A percentile compares a stretch with the other conserved stretches of the same genome.
phyloP scores from a whole-genome alignment of 2,113 vertebrate genomes.

The Cynoglossus semilaevis region DNA sequence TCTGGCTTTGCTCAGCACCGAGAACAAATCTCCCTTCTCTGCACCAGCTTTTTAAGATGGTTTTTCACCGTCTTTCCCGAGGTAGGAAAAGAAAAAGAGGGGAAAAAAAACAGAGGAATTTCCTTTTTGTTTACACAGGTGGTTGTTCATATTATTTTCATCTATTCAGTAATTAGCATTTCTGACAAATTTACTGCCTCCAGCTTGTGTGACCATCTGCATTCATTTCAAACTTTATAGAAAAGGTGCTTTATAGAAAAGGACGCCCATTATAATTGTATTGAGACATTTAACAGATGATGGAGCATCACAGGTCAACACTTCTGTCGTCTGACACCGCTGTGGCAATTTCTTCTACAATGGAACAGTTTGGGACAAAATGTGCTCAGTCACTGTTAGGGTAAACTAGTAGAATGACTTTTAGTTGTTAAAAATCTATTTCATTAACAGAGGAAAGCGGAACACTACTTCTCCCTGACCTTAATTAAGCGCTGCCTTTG shows the following conservation, averaged over 20 bases:
- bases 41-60: neutral
- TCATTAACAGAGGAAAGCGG: too few species aligned
- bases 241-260: neutral
- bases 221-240: neutral
- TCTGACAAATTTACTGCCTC: slow-evolving; percentile 9
- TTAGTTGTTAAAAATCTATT: too few species aligned
- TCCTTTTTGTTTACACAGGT: slow-evolving; percentile 27
- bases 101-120: slow-evolving; percentile 17
- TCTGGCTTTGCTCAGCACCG: slow-evolving; percentile 5
- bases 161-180: slow-evolving; percentile 23
- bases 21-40: slow-evolving; percentile 2
- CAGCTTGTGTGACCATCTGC: slow-evolving; percentile 32
- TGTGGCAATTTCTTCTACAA: too few species aligned
- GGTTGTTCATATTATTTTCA: slow-evolving; percentile 24
- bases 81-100: neutral
- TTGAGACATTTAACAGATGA: neutral
- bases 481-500: neutral
- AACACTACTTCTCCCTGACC: neutral
- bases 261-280: too few species aligned
- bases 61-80: slow-evolving; percentile 18
- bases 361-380: too few species aligned
- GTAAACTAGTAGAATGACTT: too few species aligned
- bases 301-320: too few species aligned
- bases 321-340: too few species aligned
- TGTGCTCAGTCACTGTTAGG: too few species aligned